Evolutionary conservation across 2,888 invertebrate species (phyloP).

Genomic region (Thereva unica): DNA sequence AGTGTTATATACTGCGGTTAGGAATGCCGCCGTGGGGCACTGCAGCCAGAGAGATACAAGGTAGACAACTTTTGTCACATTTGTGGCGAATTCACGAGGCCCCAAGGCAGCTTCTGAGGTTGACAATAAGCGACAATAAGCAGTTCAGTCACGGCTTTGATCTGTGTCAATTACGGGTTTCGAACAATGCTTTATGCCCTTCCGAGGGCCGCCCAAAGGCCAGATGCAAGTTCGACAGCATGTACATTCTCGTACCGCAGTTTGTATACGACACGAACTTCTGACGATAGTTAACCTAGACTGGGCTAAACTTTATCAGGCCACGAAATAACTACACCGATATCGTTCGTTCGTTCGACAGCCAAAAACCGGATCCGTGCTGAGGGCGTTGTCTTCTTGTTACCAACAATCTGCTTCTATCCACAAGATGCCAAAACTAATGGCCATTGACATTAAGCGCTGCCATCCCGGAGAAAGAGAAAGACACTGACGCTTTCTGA

Average conservation of each 20-base stretch:
- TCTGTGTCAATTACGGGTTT: too few relatives aligned
- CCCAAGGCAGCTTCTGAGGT: background rate
- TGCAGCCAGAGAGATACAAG: slow-evolving; percentile 17
- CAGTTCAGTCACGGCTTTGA: background rate
- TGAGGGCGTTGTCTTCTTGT: too few relatives aligned
- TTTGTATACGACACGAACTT: background rate
- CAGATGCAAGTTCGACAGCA: background rate
- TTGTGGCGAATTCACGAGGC: too few relatives aligned
- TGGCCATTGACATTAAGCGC: slow-evolving; percentile 24
- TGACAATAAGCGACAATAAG: background rate
- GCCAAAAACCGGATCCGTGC: too few relatives aligned
- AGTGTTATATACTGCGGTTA: background rate
- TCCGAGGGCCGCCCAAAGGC: too few relatives aligned
- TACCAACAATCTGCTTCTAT: too few relatives aligned
- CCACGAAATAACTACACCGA: background rate
- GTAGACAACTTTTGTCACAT: slow-evolving; percentile 21
- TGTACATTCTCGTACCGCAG: too few relatives aligned
- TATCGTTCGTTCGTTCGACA: background rate
- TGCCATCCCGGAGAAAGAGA: slow-evolving; percentile 7
- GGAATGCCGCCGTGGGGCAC: slow-evolving; percentile 6
- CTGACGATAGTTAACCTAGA: background rate
- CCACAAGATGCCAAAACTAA: slow-evolving; percentile 19
- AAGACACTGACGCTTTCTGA: slow-evolving; percentile 7
- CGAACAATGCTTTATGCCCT: too few relatives aligned
- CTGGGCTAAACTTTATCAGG: background rate